These are phyloP conservation scores for Mnemiopsis leidyi DNA, from an alignment of 37 sponge, comb jelly and placozoan species.

Conservation along the genomic window DNA sequence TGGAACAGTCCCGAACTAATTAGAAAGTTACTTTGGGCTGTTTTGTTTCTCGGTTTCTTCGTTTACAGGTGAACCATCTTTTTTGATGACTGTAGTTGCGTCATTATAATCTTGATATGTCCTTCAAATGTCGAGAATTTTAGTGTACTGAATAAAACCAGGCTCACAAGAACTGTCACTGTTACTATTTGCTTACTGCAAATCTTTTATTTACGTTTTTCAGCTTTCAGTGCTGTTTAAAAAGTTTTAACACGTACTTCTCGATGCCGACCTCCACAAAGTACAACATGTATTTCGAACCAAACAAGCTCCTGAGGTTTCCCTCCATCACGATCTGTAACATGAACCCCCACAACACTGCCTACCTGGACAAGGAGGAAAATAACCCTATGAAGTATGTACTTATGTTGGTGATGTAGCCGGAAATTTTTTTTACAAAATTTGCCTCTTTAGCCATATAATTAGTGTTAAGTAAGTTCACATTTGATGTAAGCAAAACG, in stretches of 20 bases:
- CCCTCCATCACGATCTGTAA: conserved; percentile 35
- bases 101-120: too few relatives aligned
- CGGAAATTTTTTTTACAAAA: too few relatives aligned
- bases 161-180: neutral
- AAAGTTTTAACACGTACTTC: neutral
- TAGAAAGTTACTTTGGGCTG: neutral
- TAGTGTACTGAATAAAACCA: neutral
- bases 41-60: conserved; percentile 13
- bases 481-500: too few relatives aligned
- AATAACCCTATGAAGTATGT: neutral
- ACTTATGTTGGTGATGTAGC: too few relatives aligned
- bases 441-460: too few relatives aligned
- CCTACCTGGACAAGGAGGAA: neutral
- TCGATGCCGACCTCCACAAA: neutral
- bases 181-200: too few relatives aligned
- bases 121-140: neutral
- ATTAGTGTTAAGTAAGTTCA: too few relatives aligned
- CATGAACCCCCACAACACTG: conserved; percentile 31
- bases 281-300: conserved; percentile 54
- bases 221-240: conserved; percentile 1
- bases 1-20: conserved; percentile 52
- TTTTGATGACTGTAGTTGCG: too few relatives aligned
- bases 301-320: neutral
- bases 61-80: too few relatives aligned
- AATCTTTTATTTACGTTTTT: too few relatives aligned